Evolutionary conservation across 2,888 invertebrate species (phyloP).

Genomic region (Pharmacophagus antenor): DNA sequence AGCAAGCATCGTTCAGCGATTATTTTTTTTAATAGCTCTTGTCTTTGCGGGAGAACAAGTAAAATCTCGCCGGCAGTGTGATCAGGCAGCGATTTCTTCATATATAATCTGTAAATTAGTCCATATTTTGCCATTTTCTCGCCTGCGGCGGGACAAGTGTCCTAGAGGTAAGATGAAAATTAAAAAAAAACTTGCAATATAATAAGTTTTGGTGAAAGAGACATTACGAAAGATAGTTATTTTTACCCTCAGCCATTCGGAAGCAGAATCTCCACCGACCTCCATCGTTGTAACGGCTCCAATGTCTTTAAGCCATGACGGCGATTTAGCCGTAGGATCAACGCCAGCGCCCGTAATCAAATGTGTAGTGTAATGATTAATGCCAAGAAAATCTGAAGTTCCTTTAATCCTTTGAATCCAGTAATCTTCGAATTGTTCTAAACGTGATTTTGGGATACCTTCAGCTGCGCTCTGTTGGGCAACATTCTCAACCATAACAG

Average conservation of each 20-base stretch:
- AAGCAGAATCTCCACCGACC: conserved; percentile 71
- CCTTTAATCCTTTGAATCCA: conserved; percentile 73
- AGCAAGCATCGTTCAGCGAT: no score
- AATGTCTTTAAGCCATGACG: conserved; percentile 75
- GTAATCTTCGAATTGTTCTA: conserved; percentile 70
- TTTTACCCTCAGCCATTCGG: conserved; percentile 72
- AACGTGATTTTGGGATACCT: conserved; percentile 62
- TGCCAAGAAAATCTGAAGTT: conserved; percentile 74
- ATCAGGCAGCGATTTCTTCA: no score
- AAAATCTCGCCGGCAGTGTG: no score
- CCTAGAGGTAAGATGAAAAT: no score
- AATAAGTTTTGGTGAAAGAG: no score
- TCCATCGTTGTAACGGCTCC: conserved; percentile 70
- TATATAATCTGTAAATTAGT: no score
- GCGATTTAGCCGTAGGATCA: conserved; percentile 66
- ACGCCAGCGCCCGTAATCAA: conserved; percentile 66
- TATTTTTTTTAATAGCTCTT: no score
- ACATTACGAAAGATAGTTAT: no score
- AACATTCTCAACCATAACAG: conserved; percentile 70
- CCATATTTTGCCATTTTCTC: no score
- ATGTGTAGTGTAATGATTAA: conserved; percentile 77
- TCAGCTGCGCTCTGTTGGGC: conserved; percentile 65
- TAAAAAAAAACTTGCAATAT: no score
- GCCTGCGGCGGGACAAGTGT: no score
- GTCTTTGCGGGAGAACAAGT: no score